Evolutionary conservation across 2,888 invertebrate species (phyloP).

Genomic region (Agrenia bidenticulata): DNA sequence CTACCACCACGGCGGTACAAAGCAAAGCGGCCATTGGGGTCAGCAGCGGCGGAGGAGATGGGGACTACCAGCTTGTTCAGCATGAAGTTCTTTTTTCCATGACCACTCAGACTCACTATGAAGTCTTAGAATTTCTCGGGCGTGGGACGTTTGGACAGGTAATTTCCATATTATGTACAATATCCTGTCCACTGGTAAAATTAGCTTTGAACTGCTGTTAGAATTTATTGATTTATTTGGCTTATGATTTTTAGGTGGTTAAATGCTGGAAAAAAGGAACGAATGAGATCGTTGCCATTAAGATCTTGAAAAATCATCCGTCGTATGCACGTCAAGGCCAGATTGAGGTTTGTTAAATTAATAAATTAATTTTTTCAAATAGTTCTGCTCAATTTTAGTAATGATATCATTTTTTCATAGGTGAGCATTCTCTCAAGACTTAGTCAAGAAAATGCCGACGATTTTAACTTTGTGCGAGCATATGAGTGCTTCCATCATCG

Average conservation of each 20-base stretch:
- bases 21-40: slow-evolving; percentile 58
- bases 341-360: slow-evolving; percentile 79
- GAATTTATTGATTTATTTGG: slow-evolving; percentile 11
- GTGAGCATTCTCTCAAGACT: slow-evolving; percentile 87
- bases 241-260: slow-evolving; percentile 85
- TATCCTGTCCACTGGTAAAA: not conserved
- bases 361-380: slow-evolving; percentile 12
- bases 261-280: slow-evolving; percentile 99
- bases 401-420: slow-evolving; percentile 56
- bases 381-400: not conserved
- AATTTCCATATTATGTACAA: too few species aligned
- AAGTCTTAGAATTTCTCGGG: slow-evolving; percentile 98
- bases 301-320: slow-evolving; percentile 99
- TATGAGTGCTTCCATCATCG: slow-evolving; percentile 99
- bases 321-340: slow-evolving; percentile 99
- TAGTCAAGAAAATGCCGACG: slow-evolving; percentile 97
- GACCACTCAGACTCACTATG: slow-evolving; percentile 78
- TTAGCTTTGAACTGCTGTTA: not conserved
- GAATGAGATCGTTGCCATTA: slow-evolving; percentile 99
- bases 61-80: slow-evolving; percentile 97
- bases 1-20: slow-evolving; percentile 55
- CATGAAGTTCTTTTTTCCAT: slow-evolving; percentile 96
- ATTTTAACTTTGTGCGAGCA: slow-evolving; percentile 99
- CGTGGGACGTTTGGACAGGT: slow-evolving; percentile 96
- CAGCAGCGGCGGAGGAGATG: slow-evolving; percentile 84